Conservation (phyloP, 2,797 vertebrate genomes). For the Hydrocynus forskahlii region DNA sequence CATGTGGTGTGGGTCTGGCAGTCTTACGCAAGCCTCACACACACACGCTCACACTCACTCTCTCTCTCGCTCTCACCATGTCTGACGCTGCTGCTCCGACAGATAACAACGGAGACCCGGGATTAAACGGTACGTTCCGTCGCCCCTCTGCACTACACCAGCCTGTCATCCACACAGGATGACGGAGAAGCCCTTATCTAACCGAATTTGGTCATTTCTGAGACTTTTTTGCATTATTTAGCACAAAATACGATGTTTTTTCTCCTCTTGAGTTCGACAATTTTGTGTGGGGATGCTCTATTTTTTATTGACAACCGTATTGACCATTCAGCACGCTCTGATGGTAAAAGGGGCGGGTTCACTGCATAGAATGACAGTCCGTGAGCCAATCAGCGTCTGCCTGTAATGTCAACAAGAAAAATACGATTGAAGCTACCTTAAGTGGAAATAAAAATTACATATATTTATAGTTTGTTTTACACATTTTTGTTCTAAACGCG, state of each 20-base stretch:
- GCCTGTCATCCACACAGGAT: constrained; percentile 21
- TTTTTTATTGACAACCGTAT: constrained; percentile 28
- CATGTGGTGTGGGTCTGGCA: constrained; percentile 59
- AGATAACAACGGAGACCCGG: constrained; percentile 75
- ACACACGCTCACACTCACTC: constrained; percentile 31
- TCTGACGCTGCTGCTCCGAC: constrained; percentile 71
- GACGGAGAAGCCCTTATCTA: background rate
- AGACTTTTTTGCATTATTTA: constrained; percentile 52
- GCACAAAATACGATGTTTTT: constrained; percentile 41
- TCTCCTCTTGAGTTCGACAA: constrained; percentile 21
- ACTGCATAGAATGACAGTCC: background rate
- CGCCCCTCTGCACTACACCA: fast-evolving
- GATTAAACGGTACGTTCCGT: constrained; percentile 77
- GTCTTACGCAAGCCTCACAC: constrained; percentile 62
- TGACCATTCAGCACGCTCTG: constrained; percentile 32
- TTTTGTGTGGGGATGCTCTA: background rate
- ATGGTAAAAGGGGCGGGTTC: background rate
- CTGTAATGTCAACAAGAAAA: constrained; percentile 73
- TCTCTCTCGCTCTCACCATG: constrained; percentile 61
- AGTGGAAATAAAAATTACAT: constrained; percentile 28
- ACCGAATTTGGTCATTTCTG: fast-evolving
- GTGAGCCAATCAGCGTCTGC: constrained; percentile 60
- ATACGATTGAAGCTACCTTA: too few relatives aligned
- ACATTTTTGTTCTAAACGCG: background rate
- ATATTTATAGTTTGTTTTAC: background rate